These are phyloP conservation scores for Peribatodes rhomboidaria DNA, from an alignment of 2,888 invertebrate species.

Conservation along the genomic window DNA sequence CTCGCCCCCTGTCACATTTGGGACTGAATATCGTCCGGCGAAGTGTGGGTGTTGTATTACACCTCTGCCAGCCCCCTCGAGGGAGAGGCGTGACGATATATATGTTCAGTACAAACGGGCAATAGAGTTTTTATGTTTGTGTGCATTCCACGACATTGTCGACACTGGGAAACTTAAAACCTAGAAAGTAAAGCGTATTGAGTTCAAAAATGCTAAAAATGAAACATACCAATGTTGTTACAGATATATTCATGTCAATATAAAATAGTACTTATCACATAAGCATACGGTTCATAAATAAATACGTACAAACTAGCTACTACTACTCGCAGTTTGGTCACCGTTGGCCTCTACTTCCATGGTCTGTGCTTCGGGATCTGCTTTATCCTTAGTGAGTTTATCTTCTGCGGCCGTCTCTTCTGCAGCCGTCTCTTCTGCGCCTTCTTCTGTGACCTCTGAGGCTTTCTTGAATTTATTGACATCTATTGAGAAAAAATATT, in stretches of 20 bases:
- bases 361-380: conserved; percentile 1
- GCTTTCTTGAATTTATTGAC: conserved; percentile 91
- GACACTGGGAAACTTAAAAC: too few species aligned
- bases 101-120: too few species aligned
- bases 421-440: conserved; percentile 46
- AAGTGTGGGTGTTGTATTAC: too few species aligned
- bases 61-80: too few species aligned
- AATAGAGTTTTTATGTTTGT: too few species aligned
- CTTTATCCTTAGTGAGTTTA: background rate
- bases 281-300: background rate
- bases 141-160: too few species aligned
- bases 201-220: conserved; percentile 1
- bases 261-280: conserved; percentile 35
- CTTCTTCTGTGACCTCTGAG: conserved; percentile 63
- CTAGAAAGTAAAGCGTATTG: too few species aligned
- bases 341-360: conserved; percentile 20
- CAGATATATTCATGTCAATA: conserved; percentile 27
- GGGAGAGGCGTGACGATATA: too few species aligned
- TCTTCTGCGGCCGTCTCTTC: background rate
- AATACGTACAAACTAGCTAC: conserved; percentile 27
- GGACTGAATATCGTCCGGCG: too few species aligned
- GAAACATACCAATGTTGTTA: background rate
- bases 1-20: too few species aligned
- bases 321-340: conserved; percentile 22
- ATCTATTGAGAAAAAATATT: conserved; percentile 74